Percentiles rank a stretch among this genome's conserved stretches.
Conservation (phyloP, 1,140 invertebrate species). For the Apis cerana region DNA sequence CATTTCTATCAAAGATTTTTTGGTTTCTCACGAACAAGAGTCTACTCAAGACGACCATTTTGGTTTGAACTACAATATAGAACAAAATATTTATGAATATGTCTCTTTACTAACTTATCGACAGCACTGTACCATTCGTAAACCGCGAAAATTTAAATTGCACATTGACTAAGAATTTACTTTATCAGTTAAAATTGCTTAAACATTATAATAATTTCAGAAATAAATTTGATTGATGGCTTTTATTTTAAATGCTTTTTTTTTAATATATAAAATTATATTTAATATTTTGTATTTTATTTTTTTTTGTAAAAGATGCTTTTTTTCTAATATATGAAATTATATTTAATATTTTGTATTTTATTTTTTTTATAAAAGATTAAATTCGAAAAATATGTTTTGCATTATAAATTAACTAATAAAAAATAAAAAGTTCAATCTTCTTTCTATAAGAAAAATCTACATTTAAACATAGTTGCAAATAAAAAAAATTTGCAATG, state of each 20-base stretch:
- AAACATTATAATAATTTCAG: neutral
- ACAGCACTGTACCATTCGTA: neutral
- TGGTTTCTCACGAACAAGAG: conserved; percentile 54
- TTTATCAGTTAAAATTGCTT: neutral
- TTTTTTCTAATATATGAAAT: neutral
- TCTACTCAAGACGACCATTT: conserved; percentile 69
- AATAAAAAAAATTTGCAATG: neutral
- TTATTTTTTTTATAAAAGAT: neutral
- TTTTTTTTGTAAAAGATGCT: neutral
- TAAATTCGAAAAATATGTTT: neutral
- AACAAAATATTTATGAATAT: neutral
- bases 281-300: neutral
- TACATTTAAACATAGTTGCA: neutral
- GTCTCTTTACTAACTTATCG: neutral
- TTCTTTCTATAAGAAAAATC: neutral
- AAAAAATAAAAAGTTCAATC: too few relatives aligned
- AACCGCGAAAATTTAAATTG: conserved; percentile 1
- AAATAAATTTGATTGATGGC: too few relatives aligned
- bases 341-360: neutral
- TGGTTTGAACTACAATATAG: conserved; percentile 19
- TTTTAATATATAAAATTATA: neutral
- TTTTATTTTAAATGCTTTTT: neutral
- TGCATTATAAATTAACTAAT: too few relatives aligned
- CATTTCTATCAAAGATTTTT: conserved; percentile 52
- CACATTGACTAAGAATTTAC: neutral